Evolutionary conservation across 1,140 invertebrate genomes (phyloP).

Genomic region (Drosophila ambigua): DNA sequence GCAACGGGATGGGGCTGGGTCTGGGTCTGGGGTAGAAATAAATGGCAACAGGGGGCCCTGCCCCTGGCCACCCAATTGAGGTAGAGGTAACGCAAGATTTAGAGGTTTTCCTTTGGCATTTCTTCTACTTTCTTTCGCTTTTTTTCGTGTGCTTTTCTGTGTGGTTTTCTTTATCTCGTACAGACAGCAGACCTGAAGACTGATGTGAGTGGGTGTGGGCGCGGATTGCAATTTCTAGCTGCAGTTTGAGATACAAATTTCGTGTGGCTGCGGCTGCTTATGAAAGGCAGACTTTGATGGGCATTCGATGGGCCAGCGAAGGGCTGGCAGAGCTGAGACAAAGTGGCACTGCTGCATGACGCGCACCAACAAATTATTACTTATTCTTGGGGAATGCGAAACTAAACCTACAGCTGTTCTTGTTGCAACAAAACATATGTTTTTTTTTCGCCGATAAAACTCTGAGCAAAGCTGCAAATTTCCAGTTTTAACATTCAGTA

Average conservation of each 20-base stretch:
- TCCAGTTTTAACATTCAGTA: no score
- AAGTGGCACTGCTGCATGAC: no score
- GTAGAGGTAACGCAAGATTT: constrained; percentile 31
- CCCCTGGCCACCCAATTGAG: constrained; percentile 14
- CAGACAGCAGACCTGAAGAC: constrained; percentile 34
- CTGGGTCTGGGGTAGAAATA: constrained; percentile 29
- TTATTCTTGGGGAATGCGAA: neutral
- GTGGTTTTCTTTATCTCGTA: constrained; percentile 46
- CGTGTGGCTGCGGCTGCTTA: constrained; percentile 12
- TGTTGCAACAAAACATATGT: no score
- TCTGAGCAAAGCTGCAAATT: no score
- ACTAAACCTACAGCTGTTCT: neutral
- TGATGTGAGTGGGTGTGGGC: constrained; percentile 42
- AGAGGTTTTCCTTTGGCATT: constrained; percentile 23
- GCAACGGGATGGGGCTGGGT: no score
- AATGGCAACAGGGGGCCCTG: constrained; percentile 29
- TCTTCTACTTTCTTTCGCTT: neutral
- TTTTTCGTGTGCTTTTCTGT: constrained; percentile 33
- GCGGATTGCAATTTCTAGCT: constrained; percentile 28
- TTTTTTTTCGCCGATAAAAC: no score
- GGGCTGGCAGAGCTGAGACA: no score
- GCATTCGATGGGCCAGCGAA: neutral
- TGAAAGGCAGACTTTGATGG: constrained; percentile 32
- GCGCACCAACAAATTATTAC: neutral
- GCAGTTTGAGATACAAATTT: constrained; percentile 15